Base-by-base conservation (phyloP, 2,888 invertebrate genomes). In the Drosophila lacicola region DNA sequence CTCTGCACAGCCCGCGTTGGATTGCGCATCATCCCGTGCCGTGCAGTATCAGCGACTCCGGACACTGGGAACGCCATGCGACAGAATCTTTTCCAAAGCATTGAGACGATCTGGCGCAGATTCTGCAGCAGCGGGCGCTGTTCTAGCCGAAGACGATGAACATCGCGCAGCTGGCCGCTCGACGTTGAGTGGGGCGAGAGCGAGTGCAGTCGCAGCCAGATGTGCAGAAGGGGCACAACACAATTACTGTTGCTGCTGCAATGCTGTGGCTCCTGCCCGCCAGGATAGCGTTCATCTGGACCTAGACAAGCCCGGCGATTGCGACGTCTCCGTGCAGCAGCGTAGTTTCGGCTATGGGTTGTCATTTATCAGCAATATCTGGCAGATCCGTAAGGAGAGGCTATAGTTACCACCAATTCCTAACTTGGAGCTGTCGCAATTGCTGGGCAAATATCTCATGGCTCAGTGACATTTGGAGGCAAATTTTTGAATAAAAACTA, bases 121-220 rank as follows among this genome's bases (percentile, higher is more conserved):
- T 87, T 86, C 8, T 69, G 21, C 1, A 63, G n/a, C n/a, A 83
- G 9, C 1, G 74, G 17, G 1, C 74, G 78, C 17, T 66, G 55
- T 6, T 65, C 29, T 14, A 75, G 45, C 29, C 36, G 62, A 10
- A 36, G 6, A 11, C 61, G 64, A 5, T 13, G 42, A n/a, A 29
- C 8, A 8, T 10, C 3, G 2, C 45, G 54, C 14, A 29, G 54
- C 14, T 33, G 37, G 4, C 45, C 21, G 13, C 1, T 4, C 9
- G n/a, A 0, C 0, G 39, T 8, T 5, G 55, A 46, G 19, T 2
- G 14, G 13, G 45, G 33, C 9, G 37, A 21, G 3, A 19, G 17
- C 4, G 44, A 33, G 3, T 53, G 58, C 0, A 75, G 49, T 2
- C 56, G 54, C 53, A 77, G 42, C 78, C 74, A 77, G n/a, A 75